Conservation (phyloP, 2,797 vertebrate species). For the Danionella dracula region DNA sequence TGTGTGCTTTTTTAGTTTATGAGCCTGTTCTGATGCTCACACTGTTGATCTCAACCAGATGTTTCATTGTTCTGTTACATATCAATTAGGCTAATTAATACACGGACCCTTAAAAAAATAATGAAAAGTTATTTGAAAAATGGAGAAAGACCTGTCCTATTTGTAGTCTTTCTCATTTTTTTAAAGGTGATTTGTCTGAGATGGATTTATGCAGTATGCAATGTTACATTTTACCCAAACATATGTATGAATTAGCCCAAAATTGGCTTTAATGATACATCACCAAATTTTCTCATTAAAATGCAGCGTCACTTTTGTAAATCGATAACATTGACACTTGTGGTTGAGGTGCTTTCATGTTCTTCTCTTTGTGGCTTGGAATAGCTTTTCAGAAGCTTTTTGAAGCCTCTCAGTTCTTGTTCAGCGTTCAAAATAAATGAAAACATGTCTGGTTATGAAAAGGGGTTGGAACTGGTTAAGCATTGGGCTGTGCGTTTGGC, state of each 20-base stretch:
- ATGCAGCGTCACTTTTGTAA: neutral
- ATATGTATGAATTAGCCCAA: no score
- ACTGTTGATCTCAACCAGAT: slow-evolving; percentile 8
- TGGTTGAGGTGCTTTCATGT: slow-evolving; percentile 8
- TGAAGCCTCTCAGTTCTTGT: neutral
- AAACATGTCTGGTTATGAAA: slow-evolving; percentile 24
- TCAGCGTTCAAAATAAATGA: neutral
- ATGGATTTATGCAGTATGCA: no score
- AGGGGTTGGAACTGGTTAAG: neutral
- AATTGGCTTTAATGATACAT: no score
- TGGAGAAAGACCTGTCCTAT: no score
- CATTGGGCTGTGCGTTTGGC: neutral
- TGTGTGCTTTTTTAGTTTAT: slow-evolving; percentile 4
- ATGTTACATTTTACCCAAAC: neutral
- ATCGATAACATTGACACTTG: slow-evolving; percentile 21
- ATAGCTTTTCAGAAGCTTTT: slow-evolving; percentile 26
- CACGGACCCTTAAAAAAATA: no score
- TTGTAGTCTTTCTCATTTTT: no score
- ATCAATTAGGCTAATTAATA: slow-evolving; percentile 28
- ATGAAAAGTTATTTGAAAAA: no score
- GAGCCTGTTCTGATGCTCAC: slow-evolving; percentile 47
- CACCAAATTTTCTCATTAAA: slow-evolving; percentile 7
- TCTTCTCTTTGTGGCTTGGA: slow-evolving; percentile 33
- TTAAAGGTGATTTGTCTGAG: no score
- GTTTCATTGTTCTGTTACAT: slow-evolving; percentile 51